Evolutionary conservation across 2,797 vertebrate genomes (phyloP).

Genomic region (Gambusia yucatana): DNA sequence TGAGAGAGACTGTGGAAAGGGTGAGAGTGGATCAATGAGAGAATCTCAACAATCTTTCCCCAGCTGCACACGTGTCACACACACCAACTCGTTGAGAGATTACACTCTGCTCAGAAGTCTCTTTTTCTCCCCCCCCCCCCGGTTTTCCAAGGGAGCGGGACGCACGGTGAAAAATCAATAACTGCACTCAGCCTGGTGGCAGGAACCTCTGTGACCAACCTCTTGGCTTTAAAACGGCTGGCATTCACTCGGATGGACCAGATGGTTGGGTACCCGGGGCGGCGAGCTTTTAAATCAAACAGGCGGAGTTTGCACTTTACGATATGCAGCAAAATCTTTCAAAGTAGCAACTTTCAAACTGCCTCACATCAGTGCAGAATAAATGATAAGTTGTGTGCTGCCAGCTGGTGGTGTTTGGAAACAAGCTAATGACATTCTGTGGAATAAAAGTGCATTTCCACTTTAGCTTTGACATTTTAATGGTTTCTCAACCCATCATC

Average conservation of each 20-base stretch:
- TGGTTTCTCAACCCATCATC: neutral
- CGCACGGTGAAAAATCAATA: conserved; percentile 50
- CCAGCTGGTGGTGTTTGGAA: conserved; percentile 31
- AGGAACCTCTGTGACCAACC: conserved; percentile 37
- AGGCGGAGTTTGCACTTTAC: conserved; percentile 35
- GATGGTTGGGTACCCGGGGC: conserved; percentile 51
- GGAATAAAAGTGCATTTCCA: neutral
- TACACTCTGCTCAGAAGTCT: conserved; percentile 33
- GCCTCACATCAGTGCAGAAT: conserved; percentile 39
- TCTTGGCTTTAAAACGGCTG: conserved; percentile 41
- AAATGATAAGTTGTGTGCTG: conserved; percentile 18
- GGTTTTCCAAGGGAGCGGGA: conserved; percentile 28
- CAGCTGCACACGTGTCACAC: conserved; percentile 64
- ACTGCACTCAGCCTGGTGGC: conserved; percentile 41
- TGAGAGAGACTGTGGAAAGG: conserved; percentile 48
- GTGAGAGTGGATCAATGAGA: conserved; percentile 68
- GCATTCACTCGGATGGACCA: conserved; percentile 45
- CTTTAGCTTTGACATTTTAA: neutral
- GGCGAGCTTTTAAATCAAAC: conserved; percentile 42
- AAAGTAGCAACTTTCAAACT: conserved; percentile 42
- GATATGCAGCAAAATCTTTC: conserved; percentile 35
- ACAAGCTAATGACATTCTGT: conserved; percentile 29
- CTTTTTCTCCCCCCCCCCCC: neutral
- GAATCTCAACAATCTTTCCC: conserved; percentile 69
- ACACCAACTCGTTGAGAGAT: conserved; percentile 50